Conservation (phyloP, 2,888 invertebrate species). For the Andrena bucephala region DNA sequence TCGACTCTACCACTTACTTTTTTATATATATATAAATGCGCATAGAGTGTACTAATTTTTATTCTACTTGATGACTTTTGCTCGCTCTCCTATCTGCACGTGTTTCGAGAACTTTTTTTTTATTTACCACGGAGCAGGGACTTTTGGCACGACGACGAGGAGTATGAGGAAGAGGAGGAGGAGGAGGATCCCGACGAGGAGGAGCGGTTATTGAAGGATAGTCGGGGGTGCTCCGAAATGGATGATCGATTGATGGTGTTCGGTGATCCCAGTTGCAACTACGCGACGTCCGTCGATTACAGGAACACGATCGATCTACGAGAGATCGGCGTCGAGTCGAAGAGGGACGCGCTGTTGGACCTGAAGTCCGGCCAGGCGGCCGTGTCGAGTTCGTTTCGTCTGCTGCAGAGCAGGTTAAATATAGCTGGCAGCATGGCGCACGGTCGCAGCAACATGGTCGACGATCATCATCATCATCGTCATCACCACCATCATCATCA, state of each 20-base stretch:
- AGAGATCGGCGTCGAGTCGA: constrained; percentile 81
- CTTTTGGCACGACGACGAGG: constrained; percentile 78
- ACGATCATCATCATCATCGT: constrained; percentile 69
- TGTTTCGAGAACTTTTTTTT: constrained; percentile 1
- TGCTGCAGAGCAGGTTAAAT: constrained; percentile 80
- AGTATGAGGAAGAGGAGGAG: constrained; percentile 80
- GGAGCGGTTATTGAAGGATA: constrained; percentile 85
- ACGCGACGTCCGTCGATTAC: constrained; percentile 80
- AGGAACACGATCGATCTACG: constrained; percentile 82
- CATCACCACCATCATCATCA: constrained; percentile 66
- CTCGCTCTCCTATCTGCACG: no score
- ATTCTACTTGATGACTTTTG: neutral
- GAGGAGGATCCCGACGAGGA: constrained; percentile 72
- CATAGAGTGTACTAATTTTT: neutral
- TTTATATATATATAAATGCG: neutral
- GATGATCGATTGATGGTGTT: constrained; percentile 81
- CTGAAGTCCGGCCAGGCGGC: constrained; percentile 76
- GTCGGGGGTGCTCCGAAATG: constrained; percentile 83
- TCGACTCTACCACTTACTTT: neutral
- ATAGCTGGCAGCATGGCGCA: constrained; percentile 77
- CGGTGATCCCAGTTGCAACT: constrained; percentile 77
- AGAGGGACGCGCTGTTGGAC: constrained; percentile 78
- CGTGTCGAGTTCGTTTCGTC: constrained; percentile 75
- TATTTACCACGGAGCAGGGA: constrained; percentile 56
- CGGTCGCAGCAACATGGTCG: constrained; percentile 68